Evolutionary conservation across 2,888 invertebrate genomes (phyloP), one percentile per base, ranked within the genome.

Genomic region (Drosophila histrio): DNA sequence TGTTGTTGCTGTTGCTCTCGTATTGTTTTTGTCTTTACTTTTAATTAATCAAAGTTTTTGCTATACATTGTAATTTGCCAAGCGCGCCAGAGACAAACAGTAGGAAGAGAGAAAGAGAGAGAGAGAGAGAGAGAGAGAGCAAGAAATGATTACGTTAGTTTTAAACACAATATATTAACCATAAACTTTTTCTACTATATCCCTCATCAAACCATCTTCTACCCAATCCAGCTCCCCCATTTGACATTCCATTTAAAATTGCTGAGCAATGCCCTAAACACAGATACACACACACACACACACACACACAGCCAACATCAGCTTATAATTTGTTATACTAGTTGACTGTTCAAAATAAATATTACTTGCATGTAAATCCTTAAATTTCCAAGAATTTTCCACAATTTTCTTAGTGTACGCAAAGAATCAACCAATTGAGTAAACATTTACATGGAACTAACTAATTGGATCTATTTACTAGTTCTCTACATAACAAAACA

Each of bases 21-120:
- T 52, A 47, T 49, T 47, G 44, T 53, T 58, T 60, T 66, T 69
- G 44, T 32, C 64, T 83, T 66, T 69, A 65, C 54, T 81, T 81
- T 83, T 69, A 84, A 83, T 87, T 87, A 70, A 84, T 80, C 66
- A 74, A 84, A 83, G 71, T 77, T 82, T 57, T 65, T 77, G 63
- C 85, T 80, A 36, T 58, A 69, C 58, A 76, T 82, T 79, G 79
- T 72, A 70, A 65, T 79, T 69, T 63, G 36, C 46, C 44, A 65
- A 64, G 13, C 44, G 34, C 11, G 39, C 15, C 47, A 43, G 34
- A 22, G 24, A 30, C 2, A 17, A 21, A 52, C n/a, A 34, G 19
- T 3, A 43, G 7, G 19, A 38, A 54, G 57, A 47, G 36, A 52
- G 9, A 41, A 30, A 22, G 15, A 41, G 11, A 60, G 26, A 50